Conservation (phyloP, 2,888 invertebrate genomes). For the Clunio marinus region DNA sequence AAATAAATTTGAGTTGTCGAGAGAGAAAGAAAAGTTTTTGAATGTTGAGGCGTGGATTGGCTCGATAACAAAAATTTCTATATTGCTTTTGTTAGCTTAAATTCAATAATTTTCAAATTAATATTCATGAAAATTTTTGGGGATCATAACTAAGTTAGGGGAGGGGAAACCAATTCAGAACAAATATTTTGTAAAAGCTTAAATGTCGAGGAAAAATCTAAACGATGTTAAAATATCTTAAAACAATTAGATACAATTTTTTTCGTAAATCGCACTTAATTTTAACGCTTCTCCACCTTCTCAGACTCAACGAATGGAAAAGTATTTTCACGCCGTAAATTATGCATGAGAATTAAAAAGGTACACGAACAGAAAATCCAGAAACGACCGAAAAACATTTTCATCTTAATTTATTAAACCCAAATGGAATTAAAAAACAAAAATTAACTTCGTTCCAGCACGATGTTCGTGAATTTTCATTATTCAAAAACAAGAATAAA, state of each 20-base stretch:
- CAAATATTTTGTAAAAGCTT: too few relatives aligned
- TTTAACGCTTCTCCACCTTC: neutral
- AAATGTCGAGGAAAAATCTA: too few relatives aligned
- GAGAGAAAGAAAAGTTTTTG: too few relatives aligned
- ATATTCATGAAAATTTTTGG: too few relatives aligned
- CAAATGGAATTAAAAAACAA: slow-evolving; percentile 25
- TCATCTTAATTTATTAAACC: slow-evolving; percentile 12
- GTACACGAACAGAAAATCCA: neutral
- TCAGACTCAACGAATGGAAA: neutral
- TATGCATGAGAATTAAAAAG: slow-evolving; percentile 26
- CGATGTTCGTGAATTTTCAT: neutral
- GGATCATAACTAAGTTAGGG: too few relatives aligned
- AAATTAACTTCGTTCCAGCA: slow-evolving; percentile 6
- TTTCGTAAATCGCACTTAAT: neutral
- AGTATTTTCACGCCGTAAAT: neutral
- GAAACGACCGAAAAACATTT: slow-evolving; percentile 13
- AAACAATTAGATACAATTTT: slow-evolving; percentile 16
- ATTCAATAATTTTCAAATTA: slow-evolving; percentile 13
- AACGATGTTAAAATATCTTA: slow-evolving; percentile 12
- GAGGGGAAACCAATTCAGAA: too few relatives aligned
- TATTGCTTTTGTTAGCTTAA: neutral
- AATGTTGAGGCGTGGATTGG: neutral
- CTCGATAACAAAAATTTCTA: neutral
- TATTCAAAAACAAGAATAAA: too few relatives aligned
- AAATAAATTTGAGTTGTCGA: neutral